Evolutionary conservation across 92 coral and sea anemone genomes (phyloP), one percentile per base, ranked within the genome.

Genomic region (Porites rus): DNA sequence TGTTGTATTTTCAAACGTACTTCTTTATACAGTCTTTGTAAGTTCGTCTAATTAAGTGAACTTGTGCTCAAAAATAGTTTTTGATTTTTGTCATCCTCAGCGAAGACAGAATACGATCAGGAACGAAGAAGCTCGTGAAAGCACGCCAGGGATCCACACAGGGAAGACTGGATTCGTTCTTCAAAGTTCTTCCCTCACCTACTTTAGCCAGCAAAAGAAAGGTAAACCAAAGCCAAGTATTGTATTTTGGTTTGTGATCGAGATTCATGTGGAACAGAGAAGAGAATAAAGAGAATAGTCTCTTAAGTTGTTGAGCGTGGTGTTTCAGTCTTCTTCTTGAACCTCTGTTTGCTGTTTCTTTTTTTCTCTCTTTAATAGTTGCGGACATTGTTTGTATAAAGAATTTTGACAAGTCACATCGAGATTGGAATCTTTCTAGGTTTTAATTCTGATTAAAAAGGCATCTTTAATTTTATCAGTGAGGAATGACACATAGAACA

Each of bases 81-180:
- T 46, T 38, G 46, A 38, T 38, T 38, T 10, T 62, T 53, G 82
- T 63, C 16, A 16, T 52, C 75, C 61, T 17, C 74, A 97, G 99
- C 79, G 99, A 97, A 75, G 99, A 97, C 70, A 88, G 99, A 65
- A 94, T 97, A 65, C 94, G 94, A 22, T 79, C 94, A 25, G 99
- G 99, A 59, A 80, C 95, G 19, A 95, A 94, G 69, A 97, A 97
- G 87, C 95, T 97, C 4, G 79, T 85, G 62, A 97, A 97, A 86
- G 99, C 99, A 7, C 98, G 99, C 20, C 93, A 97, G 65, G 93
- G 98, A 4, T 93, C 98, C 8, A 96, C 98, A 13, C 99, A 97
- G 79, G 99, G 98, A 50, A 85, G 99, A 80, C 91, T 97, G 60
- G 99, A 97, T 69, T 90, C 98, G 10, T 97, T 97, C 85, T 97